Base-by-base conservation (phyloP, 2,888 invertebrate genomes). In the Lithophane leautieri region DNA sequence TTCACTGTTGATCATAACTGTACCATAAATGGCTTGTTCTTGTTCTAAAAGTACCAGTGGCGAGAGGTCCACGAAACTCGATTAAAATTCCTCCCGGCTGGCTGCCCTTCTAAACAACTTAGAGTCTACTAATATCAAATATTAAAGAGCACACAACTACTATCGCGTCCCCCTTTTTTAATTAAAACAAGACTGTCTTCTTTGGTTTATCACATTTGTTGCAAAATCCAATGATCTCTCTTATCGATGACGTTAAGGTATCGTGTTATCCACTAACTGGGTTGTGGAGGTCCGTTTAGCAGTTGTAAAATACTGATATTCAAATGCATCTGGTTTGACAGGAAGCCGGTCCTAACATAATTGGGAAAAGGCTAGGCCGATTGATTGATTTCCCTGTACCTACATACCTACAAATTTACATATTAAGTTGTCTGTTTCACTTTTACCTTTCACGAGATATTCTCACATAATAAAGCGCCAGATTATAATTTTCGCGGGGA, bases 401-500 rank as follows among this genome's bases (percentile, higher is more conserved):
- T n/a, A 12, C 12, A 2, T 54, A 54, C n/a, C 11, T 54, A 77
- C 34, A n/a, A 40, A 44, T 22, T 28, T 76, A 42, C 11, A 19
- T 25, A 34, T 2, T 28, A 34, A 42, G 22, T 34, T 50, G n/a
- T 7, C 4, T 63, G 12, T 34, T 61, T 61, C 25, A 58, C 68
- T 70, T 34, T 34, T 34, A 34, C 34, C 74, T 85, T 79, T 83
- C 85, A 77, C 85, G 73, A 74, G 85, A 81, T 80, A 68, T 79
- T 86, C 70, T 83, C 81, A 78, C 74, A 83, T 72, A 78, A 54
- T 63, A n/a, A 73, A 71, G 25, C 60, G 73, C 50, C 65, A 80
- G 79, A 75, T 65, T 76, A 78, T 80, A 82, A 81, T 80, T 62
- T 85, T 82, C 65, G 76, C 70, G 74, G 68, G 68, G 76, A 81